Conservation (phyloP, 2,113 vertebrate species). For the Cochlearius cochlearius region DNA sequence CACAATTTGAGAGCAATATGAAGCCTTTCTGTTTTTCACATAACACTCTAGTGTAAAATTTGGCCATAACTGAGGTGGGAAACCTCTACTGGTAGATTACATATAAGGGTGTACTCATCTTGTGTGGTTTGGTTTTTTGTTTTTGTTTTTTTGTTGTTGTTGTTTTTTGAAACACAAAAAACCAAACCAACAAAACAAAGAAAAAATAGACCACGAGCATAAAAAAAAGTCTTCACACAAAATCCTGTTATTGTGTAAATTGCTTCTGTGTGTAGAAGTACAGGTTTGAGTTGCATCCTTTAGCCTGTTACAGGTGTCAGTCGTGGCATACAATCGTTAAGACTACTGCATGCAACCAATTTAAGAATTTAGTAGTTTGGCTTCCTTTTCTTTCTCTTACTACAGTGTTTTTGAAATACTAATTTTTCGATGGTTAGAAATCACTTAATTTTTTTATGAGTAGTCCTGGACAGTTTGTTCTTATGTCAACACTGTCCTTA, state of each 20-base stretch:
- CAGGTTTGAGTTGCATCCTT: background rate
- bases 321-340: background rate
- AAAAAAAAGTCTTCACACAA: background rate
- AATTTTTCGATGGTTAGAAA: background rate
- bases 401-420: background rate
- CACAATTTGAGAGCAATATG: background rate
- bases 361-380: background rate
- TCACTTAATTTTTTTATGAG: background rate
- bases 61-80: background rate
- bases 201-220: background rate
- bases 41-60: background rate
- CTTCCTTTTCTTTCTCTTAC: background rate
- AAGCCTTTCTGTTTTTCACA: background rate
- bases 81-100: background rate
- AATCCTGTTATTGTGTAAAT: background rate
- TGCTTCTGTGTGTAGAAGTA: background rate
- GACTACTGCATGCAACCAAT: background rate
- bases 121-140: background rate
- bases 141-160: background rate
- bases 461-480: background rate
- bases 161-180: background rate
- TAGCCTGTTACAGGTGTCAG: background rate
- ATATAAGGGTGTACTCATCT: background rate
- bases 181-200: background rate
- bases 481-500: background rate